These are phyloP conservation scores for Ladona fulva DNA, from an alignment of 1,140 invertebrate species.

Conservation along the genomic window DNA sequence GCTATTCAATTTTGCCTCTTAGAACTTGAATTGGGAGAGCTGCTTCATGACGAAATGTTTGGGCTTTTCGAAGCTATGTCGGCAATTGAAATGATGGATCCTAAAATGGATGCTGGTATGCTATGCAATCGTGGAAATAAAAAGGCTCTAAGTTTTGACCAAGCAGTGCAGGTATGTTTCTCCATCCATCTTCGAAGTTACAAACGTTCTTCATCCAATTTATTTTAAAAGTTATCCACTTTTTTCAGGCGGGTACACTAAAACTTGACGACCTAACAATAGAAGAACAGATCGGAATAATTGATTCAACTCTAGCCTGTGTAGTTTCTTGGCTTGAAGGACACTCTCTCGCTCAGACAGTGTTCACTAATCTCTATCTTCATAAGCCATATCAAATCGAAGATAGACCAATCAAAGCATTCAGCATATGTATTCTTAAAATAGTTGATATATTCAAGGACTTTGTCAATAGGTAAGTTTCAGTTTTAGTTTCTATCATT, in stretches of 20 bases:
- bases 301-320: conserved; percentile 86
- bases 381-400: conserved; percentile 81
- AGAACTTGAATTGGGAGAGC: conserved; percentile 78
- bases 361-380: conserved; percentile 93
- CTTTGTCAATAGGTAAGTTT: conserved; percentile 66
- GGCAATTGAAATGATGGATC: conserved; percentile 99
- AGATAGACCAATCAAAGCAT: conserved; percentile 75
- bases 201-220: not conserved
- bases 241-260: conserved; percentile 56
- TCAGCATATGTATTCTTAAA: conserved; percentile 82
- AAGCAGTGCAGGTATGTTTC: conserved; percentile 62
- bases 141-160: conserved; percentile 78
- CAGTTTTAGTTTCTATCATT: not conserved
- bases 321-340: conserved; percentile 92
- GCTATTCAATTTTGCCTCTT: conserved; percentile 25
- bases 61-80: conserved; percentile 98
- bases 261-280: conserved; percentile 68
- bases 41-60: conserved; percentile 84
- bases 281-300: conserved; percentile 70
- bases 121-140: conserved; percentile 79
- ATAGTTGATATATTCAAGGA: conserved; percentile 84
- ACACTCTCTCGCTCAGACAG: conserved; percentile 91
- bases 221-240: not conserved
- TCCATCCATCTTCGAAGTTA: too few species aligned
- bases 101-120: conserved; percentile 99